These are phyloP conservation scores for Monopis laevigella DNA, from an alignment of 2,888 invertebrate species.

Conservation along the genomic window DNA sequence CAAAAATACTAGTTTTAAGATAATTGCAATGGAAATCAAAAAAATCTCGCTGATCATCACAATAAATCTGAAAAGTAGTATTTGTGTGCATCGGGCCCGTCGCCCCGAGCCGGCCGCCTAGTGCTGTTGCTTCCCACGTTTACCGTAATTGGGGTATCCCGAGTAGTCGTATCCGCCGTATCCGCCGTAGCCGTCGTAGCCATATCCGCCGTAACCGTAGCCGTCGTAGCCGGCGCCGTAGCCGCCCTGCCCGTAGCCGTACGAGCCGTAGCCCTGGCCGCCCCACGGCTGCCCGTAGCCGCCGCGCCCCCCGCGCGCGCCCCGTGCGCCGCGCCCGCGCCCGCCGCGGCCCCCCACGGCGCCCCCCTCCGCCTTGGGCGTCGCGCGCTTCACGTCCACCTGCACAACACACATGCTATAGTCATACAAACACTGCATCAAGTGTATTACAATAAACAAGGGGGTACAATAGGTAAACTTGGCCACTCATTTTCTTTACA, in stretches of 20 bases:
- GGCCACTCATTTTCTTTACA: too few relatives aligned
- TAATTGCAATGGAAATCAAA: too few relatives aligned
- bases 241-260: conserved; percentile 77
- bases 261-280: conserved; percentile 72
- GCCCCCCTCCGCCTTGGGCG: conserved; percentile 86
- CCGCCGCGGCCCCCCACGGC: conserved; percentile 73
- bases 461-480: too few relatives aligned
- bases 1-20: too few relatives aligned
- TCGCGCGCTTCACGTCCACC: conserved; percentile 96
- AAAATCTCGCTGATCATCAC: too few relatives aligned
- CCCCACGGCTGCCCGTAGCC: conserved; percentile 74
- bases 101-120: neutral
- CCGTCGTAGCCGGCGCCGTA: conserved; percentile 79
- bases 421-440: too few relatives aligned
- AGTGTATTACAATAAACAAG: too few relatives aligned
- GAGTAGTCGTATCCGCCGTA: conserved; percentile 85
- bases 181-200: conserved; percentile 79
- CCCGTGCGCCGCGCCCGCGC: conserved; percentile 72
- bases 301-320: conserved; percentile 77
- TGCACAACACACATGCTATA: too few relatives aligned
- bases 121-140: conserved; percentile 55
- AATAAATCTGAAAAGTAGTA: too few relatives aligned
- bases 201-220: conserved; percentile 78
- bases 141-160: conserved; percentile 86
- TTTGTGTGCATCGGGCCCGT: too few relatives aligned